Conservation (phyloP, 2,797 vertebrate species). For the Anisognathus igniventris region DNA sequence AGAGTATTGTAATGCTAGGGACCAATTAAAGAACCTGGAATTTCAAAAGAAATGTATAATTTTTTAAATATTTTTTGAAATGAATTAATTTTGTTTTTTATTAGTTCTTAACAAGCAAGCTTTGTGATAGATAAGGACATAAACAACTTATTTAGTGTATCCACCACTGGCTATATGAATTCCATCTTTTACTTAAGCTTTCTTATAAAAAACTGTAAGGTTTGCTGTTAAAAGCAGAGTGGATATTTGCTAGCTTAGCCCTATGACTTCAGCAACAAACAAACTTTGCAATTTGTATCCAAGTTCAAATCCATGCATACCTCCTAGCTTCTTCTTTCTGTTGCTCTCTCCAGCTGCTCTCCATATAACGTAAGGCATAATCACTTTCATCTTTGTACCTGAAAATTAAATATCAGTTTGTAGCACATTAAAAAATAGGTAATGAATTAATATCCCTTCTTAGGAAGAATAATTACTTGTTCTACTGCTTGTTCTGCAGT, state of each 20-base stretch:
- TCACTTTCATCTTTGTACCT: conserved; percentile 98
- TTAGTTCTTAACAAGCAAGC: not conserved
- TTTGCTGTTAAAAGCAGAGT: not conserved
- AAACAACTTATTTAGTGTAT: not conserved
- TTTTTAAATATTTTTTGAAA: not conserved
- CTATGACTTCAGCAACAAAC: not conserved
- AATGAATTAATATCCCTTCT: not conserved
- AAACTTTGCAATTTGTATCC: not conserved
- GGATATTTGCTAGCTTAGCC: not conserved
- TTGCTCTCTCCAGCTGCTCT: conserved; percentile 94
- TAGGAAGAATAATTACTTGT: not conserved
- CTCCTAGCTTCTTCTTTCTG: conserved; percentile 97
- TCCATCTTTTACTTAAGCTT: not conserved
- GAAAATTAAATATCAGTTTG: conserved; percentile 5
- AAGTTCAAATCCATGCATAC: conserved; percentile 65
- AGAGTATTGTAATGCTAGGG: not conserved
- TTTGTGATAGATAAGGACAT: not conserved
- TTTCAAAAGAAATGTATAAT: not conserved
- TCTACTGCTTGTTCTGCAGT: not conserved
- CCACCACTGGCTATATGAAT: not conserved
- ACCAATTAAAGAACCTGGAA: not conserved
- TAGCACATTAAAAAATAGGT: not conserved
- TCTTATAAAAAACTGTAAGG: not conserved
- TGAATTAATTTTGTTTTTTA: not conserved
- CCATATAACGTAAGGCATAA: conserved; percentile 97